A percentile compares a stretch with the other conserved stretches of the same genome.
These are phyloP conservation scores for Sphaerodactylus townsendi DNA, from an alignment of 2,113 vertebrate genomes.

Conservation along the genomic window DNA sequence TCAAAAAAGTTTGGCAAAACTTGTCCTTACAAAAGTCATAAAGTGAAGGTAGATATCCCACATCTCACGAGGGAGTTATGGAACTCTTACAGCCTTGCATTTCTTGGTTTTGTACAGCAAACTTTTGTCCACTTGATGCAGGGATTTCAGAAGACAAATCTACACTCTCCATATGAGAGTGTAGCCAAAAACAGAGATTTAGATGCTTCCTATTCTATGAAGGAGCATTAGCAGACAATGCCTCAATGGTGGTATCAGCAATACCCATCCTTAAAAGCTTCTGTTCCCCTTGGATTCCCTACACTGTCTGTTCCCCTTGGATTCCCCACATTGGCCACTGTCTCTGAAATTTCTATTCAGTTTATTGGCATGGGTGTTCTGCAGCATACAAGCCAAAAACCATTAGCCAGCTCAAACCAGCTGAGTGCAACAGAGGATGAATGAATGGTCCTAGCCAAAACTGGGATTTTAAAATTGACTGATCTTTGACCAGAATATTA, in stretches of 20 bases:
- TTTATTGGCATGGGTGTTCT: background rate
- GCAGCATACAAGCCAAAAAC: background rate
- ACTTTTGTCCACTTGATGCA: background rate
- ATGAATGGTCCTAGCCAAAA: background rate
- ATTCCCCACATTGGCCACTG: background rate
- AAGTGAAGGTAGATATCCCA: too few relatives aligned
- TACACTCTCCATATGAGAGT: background rate
- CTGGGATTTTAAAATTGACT: background rate
- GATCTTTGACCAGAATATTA: conserved; percentile 27
- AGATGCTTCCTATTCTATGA: background rate
- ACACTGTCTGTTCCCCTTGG: background rate
- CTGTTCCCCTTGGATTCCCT: background rate
- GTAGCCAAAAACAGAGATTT: background rate
- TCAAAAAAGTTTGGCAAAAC: too few relatives aligned
- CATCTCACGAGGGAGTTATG: too few relatives aligned
- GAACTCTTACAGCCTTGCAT: too few relatives aligned
- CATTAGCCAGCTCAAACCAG: background rate
- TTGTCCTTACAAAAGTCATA: too few relatives aligned
- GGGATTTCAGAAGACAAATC: background rate
- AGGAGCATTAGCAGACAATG: background rate
- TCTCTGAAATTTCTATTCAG: background rate
- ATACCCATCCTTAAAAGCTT: background rate
- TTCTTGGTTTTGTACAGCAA: background rate
- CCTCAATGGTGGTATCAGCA: background rate
- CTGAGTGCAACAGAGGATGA: background rate